Percentiles rank a stretch among this genome's conserved stretches.
These are phyloP conservation scores for Polymixis lichenea DNA, from an alignment of 2,888 invertebrate species.

Conservation along the genomic window DNA sequence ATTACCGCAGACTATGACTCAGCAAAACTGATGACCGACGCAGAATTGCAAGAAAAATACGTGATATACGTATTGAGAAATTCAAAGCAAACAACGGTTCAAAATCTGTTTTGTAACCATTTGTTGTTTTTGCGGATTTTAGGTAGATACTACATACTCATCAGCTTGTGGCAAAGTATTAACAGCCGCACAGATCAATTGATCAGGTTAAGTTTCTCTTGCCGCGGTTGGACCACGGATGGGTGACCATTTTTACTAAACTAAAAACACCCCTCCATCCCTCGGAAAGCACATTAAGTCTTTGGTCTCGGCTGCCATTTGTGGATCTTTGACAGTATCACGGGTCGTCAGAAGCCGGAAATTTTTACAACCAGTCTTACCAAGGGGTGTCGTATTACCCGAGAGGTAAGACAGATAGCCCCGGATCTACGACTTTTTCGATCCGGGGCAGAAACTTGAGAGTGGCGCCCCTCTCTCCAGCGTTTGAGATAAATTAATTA, in stretches of 20 bases:
- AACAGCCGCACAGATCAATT: too few species aligned
- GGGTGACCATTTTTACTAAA: too few species aligned
- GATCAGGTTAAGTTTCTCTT: too few species aligned
- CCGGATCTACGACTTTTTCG: too few species aligned
- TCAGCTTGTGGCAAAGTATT: too few species aligned
- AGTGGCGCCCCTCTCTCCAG: too few species aligned
- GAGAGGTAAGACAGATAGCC: too few species aligned
- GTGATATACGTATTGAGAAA: conserved; percentile 26
- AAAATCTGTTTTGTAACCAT: conserved; percentile 4
- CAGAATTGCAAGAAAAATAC: conserved; percentile 21
- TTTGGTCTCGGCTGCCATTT: neutral
- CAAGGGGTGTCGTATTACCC: neutral
- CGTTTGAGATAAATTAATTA: too few species aligned
- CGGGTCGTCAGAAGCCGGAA: neutral
- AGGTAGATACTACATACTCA: too few species aligned
- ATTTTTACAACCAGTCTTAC: neutral
- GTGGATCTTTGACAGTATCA: neutral
- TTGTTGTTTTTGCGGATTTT: neutral
- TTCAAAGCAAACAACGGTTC: neutral
- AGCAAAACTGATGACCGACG: conserved; percentile 29
- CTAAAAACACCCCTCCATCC: too few species aligned
- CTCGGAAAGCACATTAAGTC: neutral
- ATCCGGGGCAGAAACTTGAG: too few species aligned
- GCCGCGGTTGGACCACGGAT: too few species aligned
- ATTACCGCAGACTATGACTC: conserved; percentile 35